phyloP scores from a whole-genome alignment of 2,797 vertebrate species.

The Sebastes dallii region DNA sequence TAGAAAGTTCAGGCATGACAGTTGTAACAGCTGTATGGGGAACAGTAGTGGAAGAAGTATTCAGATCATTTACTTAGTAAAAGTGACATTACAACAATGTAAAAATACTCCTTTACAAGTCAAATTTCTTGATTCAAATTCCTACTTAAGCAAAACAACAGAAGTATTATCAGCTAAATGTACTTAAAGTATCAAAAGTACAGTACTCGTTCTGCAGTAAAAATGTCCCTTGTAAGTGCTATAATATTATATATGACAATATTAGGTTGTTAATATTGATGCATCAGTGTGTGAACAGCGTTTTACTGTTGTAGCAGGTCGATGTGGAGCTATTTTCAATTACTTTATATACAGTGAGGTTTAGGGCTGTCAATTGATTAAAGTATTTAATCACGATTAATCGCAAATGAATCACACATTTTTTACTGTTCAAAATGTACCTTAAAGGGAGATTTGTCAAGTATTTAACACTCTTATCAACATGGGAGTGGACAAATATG shows the following conservation, averaged over 20 bases:
- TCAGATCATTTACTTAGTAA: neutral
- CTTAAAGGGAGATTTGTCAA: no score
- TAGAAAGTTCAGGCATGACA: neutral
- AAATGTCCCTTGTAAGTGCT: neutral
- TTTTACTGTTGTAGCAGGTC: neutral
- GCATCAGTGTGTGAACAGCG: neutral
- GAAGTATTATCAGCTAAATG: no score
- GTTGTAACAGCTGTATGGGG: conserved; percentile 7
- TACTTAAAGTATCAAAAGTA: neutral
- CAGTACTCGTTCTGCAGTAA: neutral
- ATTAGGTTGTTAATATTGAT: neutral
- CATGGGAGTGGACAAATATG: no score
- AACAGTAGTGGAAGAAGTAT: neutral
- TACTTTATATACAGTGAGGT: neutral
- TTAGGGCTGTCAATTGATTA: no score
- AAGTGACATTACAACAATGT: neutral
- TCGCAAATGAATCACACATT: no score
- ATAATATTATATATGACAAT: neutral
- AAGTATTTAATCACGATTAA: no score
- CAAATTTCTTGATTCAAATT: neutral
- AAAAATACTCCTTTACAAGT: neutral
- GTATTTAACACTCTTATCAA: no score
- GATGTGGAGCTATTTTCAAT: neutral
- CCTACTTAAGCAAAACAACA: neutral
- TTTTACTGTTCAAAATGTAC: no score